phyloP scores from a whole-genome alignment of 1,140 invertebrate genomes.

The Branchinecta lynchi region DNA sequence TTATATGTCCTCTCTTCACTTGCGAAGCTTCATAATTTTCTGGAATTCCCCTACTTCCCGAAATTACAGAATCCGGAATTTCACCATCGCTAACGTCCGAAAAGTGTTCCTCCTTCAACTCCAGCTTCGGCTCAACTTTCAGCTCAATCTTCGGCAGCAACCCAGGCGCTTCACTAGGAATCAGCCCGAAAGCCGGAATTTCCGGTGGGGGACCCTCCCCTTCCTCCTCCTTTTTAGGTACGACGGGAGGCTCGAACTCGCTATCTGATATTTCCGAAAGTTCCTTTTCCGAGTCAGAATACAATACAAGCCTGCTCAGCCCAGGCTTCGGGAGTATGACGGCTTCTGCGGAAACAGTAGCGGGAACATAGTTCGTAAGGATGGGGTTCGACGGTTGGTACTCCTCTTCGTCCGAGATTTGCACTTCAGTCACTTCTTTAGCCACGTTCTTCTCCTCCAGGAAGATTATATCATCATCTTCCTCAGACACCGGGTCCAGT shows the following conservation, averaged over 20 bases:
- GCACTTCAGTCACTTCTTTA: too few relatives aligned
- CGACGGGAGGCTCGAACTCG: not conserved
- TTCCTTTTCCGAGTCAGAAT: not conserved
- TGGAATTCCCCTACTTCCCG: too few relatives aligned
- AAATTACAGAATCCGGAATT: not conserved
- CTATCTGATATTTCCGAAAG: not conserved
- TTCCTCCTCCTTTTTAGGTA: not conserved
- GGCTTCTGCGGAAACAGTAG: too few relatives aligned
- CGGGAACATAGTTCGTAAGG: too few relatives aligned
- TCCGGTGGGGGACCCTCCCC: not conserved
- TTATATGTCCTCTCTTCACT: too few relatives aligned
- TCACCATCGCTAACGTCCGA: not conserved
- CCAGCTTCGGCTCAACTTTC: not conserved
- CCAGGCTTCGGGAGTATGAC: too few relatives aligned
- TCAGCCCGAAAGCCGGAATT: not conserved
- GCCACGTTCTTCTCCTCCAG: too few relatives aligned
- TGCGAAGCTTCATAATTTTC: too few relatives aligned
- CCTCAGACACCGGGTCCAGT: too few relatives aligned
- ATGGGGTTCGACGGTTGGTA: too few relatives aligned
- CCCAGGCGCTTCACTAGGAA: not conserved
- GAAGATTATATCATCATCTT: too few relatives aligned
- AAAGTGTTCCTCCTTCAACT: not conserved
- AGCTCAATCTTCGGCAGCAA: not conserved
- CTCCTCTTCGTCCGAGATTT: too few relatives aligned
- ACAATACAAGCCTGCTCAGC: not conserved